Evolutionary conservation across 1,140 invertebrate species (phyloP), one percentile per base, ranked within the genome.

Genomic region (Rhizoglyphus robini): DNA sequence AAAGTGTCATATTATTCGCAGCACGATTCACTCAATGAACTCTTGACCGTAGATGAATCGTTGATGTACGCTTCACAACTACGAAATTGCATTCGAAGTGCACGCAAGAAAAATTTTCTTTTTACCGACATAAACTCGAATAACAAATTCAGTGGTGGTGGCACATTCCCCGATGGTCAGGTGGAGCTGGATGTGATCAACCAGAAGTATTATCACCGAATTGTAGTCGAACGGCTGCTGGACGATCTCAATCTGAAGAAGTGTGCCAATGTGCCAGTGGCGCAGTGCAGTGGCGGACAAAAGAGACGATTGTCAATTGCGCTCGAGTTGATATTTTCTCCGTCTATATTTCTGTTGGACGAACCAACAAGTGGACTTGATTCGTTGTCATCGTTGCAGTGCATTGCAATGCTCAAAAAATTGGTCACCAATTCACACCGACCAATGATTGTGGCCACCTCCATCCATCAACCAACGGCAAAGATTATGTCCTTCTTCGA

Each of bases 401-500:
- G 89, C 68, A 80, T 94, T 36, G 74, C 79, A 4, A 74, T 89
- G 34, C 74, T 90, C 31, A 83, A 90, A 76, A 82, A 84, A 65
- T 75, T 96, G 54, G 90, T 91, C 0, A 76, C 31, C 8, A 64
- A 51, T 27, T 18, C 41, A 13, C 8, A 20, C 13, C 25, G 23
- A 18, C 57, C 57, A 5, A 63, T 66, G 65, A 46, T 66, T 1
- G 89, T 98, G 58, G 88, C 96, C 61, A 93, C 92, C 74, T 96
- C 93, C 11, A 96, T 97, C 69, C 94, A 98, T 77, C 94, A 98
- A 73, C 93, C 94, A 2, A 93, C 90, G 68, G 91, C 93, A 2
- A 84, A 91, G 69, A 77, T 96, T 15, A 96, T 96, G 75, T 90
- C 96, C 76, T 92, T 90, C 82, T 96, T 98, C 74, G 92, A 97